These are phyloP conservation scores for Phytoseiulus persimilis DNA, from an alignment of 2,888 invertebrate genomes.

Conservation along the genomic window DNA sequence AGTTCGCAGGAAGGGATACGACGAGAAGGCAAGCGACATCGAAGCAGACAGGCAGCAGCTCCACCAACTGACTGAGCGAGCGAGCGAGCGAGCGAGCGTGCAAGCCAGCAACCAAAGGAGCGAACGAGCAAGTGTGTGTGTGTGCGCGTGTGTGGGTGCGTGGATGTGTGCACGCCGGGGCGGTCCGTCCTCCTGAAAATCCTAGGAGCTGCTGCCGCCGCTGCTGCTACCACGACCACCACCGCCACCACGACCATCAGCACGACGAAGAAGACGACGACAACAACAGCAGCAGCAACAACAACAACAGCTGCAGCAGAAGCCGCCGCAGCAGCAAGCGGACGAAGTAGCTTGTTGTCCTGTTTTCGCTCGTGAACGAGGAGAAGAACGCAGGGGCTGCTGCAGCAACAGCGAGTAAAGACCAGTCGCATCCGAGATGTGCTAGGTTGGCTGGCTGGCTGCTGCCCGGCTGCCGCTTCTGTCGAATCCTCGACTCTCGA, in stretches of 20 bases:
- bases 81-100: not conserved
- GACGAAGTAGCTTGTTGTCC: not conserved
- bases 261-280: not conserved
- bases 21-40: not conserved
- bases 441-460: not conserved
- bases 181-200: not conserved
- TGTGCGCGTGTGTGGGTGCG: not conserved
- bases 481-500: not conserved
- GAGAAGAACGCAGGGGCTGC: not conserved
- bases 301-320: not conserved
- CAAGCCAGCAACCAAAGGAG: not conserved
- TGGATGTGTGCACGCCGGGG: not conserved
- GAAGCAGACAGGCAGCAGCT: not conserved
- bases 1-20: not conserved
- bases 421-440: not conserved
- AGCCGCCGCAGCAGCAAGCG: not conserved
- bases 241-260: not conserved
- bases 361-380: not conserved
- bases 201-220: not conserved
- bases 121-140: conserved; percentile 5
- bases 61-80: not conserved
- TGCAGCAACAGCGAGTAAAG: not conserved
- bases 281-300: not conserved
- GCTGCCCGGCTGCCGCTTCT: not conserved
- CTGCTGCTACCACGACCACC: not conserved